Base-by-base conservation (phyloP, 2,113 vertebrate genomes). In the Nothocercus julius region DNA sequence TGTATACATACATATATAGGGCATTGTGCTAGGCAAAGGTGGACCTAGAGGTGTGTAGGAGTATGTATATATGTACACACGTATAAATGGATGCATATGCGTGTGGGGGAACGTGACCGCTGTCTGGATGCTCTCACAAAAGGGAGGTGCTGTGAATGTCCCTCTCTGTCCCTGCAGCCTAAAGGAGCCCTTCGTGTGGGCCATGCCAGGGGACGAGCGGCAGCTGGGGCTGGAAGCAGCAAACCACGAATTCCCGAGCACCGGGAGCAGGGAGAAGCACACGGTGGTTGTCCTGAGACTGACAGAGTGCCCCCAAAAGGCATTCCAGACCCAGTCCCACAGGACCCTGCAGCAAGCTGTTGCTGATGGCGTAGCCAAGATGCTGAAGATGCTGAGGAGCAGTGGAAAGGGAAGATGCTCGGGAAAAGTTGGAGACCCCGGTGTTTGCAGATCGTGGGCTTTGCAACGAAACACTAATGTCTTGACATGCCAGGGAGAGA, bases 301-400 rank as follows among this genome's bases (percentile, higher is more conserved):
- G 96, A 98, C 97, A 34, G 74, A 95, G 8, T 98, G 98, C 83
- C 97, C 97, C 36, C 95, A 97, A 84, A 98, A 98, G 97, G 97
- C 97, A 92, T 94, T 95, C 78, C 32, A 62, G n/a, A 68, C 7
- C 13, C 58, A 16, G 36, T 45, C 27, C 24, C 5, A 9, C 24
- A 30, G 67, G 5, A 56, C 34, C 56, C n/a, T 59, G 34, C 45
- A 61, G n/a, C 49, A 27, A 27, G 42, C 49, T 49, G 13, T 36
- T 67, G 40, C 45, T 74, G 51, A 3, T 7, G 9, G 4, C 45
- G 14, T n/a, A 92, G 72, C 34, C 66, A 30, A 82, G 28, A 4
- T 36, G 22, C 40, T 66, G 49, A 28, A 79, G 42, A 28, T 45
- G 51, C 21, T 38, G 32, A 38, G 70, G 32, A 92, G 0, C n/a